Evolutionary conservation across 1,140 invertebrate genomes (phyloP).

Genomic region (Macrostomum lignano): DNA sequence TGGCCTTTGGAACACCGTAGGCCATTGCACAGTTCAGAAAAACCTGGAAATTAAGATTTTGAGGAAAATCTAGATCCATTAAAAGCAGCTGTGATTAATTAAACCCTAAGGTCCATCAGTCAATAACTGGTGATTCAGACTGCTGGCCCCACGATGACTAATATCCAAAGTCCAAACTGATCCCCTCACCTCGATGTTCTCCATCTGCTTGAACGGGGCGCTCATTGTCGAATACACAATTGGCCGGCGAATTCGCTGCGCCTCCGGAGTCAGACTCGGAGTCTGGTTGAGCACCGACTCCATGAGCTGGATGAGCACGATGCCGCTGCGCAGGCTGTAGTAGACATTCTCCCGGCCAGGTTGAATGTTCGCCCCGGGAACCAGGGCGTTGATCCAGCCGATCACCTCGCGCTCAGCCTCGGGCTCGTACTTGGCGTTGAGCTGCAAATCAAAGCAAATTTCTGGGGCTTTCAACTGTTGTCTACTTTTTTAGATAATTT

Average conservation of each 20-base stretch:
- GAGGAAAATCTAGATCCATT: constrained; percentile 31
- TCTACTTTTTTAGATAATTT: no score
- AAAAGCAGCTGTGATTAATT: constrained; percentile 1
- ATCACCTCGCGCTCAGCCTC: constrained; percentile 8
- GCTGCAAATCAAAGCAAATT: constrained; percentile 4
- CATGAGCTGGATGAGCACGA: constrained; percentile 6
- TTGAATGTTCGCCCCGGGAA: constrained; percentile 1
- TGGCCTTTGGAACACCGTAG: constrained; percentile 68
- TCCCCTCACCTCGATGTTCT: background rate
- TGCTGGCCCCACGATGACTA: background rate
- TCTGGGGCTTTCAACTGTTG: background rate
- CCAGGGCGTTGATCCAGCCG: constrained; percentile 8
- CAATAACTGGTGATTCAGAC: background rate
- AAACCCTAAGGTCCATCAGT: background rate
- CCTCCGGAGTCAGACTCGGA: constrained; percentile 1
- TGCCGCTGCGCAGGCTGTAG: constrained; percentile 6
- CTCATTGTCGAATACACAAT: constrained; percentile 17
- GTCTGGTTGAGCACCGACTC: constrained; percentile 6
- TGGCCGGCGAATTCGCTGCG: background rate
- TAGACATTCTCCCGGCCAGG: constrained; percentile 7
- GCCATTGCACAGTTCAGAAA: constrained; percentile 54
- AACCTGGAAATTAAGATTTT: constrained; percentile 86
- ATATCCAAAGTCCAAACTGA: background rate
- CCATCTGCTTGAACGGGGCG: constrained; percentile 29
- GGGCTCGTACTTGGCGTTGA: constrained; percentile 9